Evolutionary conservation across 2,888 invertebrate species (phyloP), one percentile per base, ranked within the genome.

Genomic region (Pollenia angustigena): DNA sequence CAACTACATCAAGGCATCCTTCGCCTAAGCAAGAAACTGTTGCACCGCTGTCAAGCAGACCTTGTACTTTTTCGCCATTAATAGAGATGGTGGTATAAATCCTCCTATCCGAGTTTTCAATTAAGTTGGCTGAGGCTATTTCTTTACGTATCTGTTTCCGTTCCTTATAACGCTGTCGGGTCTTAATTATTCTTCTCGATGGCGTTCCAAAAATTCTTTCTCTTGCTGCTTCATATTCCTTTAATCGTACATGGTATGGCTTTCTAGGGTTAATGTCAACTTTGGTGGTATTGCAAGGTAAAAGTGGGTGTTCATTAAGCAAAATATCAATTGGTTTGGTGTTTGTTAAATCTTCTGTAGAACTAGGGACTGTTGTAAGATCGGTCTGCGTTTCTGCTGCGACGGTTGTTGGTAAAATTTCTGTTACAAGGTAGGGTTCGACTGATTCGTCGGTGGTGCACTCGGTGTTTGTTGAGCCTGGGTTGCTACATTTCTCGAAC

Each of bases 1-100:
- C 42, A 0, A 40, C 69, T n/a, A 82, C 16, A 12, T 82, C 81
- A 1, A 56, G 14, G 44, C 82, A 75, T 7, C 58, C 68, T 18
- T 75, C 46, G 1, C 66, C 68, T 10, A 81, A 14, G 40, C 58
- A 46, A 3, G 75, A 56, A 1, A 81, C 81, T 0, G 81, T 75
- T 1, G 74, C 74, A 0, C 81, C 81, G 7, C 60, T 69, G 18
- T 80, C 69, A 3, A 79, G 23, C 10, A 68, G 58, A 4, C 69
- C 79, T 14, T 75, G 54, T n/a, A 76, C n/a, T 12, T 54, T 52
- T 8, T 32, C 10, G 4, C 62, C 76, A n/a, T 62, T 18, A 7
- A 82, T 69, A 6, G 2, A 12, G 0, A 82, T 71, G 7, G 18
- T 12, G 4, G 40, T 40, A 32, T 60, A 75, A 9, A 42, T 16